Evolutionary conservation across 2,113 vertebrate genomes (phyloP).

Genomic region (Solea senegalensis): DNA sequence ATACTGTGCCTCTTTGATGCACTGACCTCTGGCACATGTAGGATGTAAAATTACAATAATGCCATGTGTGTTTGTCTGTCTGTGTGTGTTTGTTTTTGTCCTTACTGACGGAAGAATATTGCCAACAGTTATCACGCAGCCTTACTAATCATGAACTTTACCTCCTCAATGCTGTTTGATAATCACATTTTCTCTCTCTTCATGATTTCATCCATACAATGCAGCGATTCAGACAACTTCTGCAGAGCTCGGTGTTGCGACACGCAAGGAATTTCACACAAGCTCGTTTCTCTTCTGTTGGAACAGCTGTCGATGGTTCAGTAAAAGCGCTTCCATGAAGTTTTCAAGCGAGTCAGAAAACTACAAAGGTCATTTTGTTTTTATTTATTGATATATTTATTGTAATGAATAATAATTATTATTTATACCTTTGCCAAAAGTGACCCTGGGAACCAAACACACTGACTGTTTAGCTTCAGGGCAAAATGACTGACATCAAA

Average conservation of each 20-base stretch:
- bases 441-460: conserved; percentile 30
- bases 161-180: conserved; percentile 28
- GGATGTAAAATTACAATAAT: conserved; percentile 51
- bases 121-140: conserved; percentile 21
- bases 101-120: conserved; percentile 26
- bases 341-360: conserved; percentile 35
- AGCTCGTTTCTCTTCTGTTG: conserved; percentile 27
- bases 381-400: conserved; percentile 82
- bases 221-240: conserved; percentile 14
- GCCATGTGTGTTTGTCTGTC: conserved; percentile 13
- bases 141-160: conserved; percentile 45
- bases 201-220: not conserved
- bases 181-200: not conserved
- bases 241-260: conserved; percentile 46
- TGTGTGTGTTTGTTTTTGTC: conserved; percentile 18
- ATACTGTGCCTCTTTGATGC: conserved; percentile 67
- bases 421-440: conserved; percentile 76
- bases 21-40: conserved; percentile 79
- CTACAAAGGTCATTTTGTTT: conserved; percentile 71
- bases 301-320: conserved; percentile 13
- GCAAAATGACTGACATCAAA: conserved; percentile 54
- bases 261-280: conserved; percentile 43
- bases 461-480: conserved; percentile 22
- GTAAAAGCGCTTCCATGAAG: conserved; percentile 12
- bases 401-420: conserved; percentile 66